Conservation (phyloP, 2,113 vertebrate genomes). For the Pachypanchax playfairii region DNA sequence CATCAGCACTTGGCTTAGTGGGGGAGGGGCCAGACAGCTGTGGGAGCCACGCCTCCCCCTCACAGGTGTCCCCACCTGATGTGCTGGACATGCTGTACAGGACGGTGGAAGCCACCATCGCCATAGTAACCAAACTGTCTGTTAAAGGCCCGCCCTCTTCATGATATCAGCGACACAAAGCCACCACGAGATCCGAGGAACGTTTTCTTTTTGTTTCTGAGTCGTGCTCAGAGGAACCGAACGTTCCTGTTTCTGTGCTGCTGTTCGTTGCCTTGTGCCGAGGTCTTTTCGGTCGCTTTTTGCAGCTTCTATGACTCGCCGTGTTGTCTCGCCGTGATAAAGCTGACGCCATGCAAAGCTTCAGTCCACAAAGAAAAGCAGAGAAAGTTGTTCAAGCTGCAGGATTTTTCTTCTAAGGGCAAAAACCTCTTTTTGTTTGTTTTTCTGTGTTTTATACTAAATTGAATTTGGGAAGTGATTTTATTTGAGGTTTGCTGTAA, state of each 20-base stretch:
- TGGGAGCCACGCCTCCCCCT: slow-evolving; percentile 82
- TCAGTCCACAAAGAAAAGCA: slow-evolving; percentile 53
- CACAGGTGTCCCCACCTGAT: slow-evolving; percentile 87
- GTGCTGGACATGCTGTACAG: slow-evolving; percentile 95
- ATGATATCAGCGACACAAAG: slow-evolving; percentile 85
- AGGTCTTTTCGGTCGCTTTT: slow-evolving; percentile 32
- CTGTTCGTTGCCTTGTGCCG: slow-evolving; percentile 60
- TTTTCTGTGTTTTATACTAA: slow-evolving; percentile 85
- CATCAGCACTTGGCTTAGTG: slow-evolving; percentile 80
- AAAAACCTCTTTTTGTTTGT: slow-evolving; percentile 56
- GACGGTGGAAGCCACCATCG: slow-evolving; percentile 96
- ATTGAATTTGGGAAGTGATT: slow-evolving; percentile 88
- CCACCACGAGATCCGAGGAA: slow-evolving; percentile 38
- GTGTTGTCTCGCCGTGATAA: slow-evolving; percentile 72
- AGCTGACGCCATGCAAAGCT: slow-evolving; percentile 80
- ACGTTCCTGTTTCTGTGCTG: slow-evolving; percentile 71
- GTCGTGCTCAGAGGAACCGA: slow-evolving; percentile 22
- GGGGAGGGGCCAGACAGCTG: slow-evolving; percentile 82
- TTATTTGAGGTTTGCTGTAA: slow-evolving; percentile 92
- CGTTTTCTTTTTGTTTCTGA: not conserved
- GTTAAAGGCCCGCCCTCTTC: slow-evolving; percentile 89
- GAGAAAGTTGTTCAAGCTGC: slow-evolving; percentile 79
- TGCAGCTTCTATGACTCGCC: slow-evolving; percentile 57
- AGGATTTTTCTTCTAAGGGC: slow-evolving; percentile 88
- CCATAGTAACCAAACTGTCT: slow-evolving; percentile 91